These are phyloP conservation scores for Hippocampus mohnikei DNA, from an alignment of 2,113 vertebrate genomes.

Conservation along the genomic window DNA sequence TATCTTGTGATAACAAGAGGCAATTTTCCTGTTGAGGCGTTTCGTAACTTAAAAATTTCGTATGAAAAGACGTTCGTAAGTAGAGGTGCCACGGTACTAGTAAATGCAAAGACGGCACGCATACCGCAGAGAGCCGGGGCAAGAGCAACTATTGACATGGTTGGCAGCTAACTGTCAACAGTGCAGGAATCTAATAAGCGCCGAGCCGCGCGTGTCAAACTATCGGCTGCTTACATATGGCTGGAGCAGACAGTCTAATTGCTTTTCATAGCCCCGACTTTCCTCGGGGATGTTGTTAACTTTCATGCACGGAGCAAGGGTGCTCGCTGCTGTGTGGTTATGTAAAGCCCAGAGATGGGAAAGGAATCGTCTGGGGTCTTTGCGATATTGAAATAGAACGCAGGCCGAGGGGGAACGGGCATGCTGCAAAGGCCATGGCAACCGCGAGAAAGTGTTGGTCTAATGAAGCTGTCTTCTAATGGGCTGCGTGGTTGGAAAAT, in stretches of 20 bases:
- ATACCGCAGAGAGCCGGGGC: conserved; percentile 19
- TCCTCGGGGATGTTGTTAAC: conserved; percentile 57
- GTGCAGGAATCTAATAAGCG: conserved; percentile 42
- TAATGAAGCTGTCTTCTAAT: conserved; percentile 12
- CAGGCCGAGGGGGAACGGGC: conserved; percentile 2
- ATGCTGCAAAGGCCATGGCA: conserved; percentile 13
- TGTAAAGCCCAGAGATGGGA: conserved; percentile 40
- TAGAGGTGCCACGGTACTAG: too few relatives aligned
- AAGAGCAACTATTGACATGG: conserved; percentile 44
- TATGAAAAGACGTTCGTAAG: too few relatives aligned
- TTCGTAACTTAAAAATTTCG: too few relatives aligned
- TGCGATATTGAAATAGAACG: conserved; percentile 27
- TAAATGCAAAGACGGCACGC: neutral
- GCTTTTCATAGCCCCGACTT: conserved; percentile 42
- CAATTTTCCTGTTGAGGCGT: too few relatives aligned
- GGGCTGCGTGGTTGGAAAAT: neutral
- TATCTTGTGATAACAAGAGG: too few relatives aligned
- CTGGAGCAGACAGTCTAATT: conserved; percentile 52
- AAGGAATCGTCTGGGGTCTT: conserved; percentile 40
- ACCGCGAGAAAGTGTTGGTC: conserved; percentile 15
- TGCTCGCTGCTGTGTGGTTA: conserved; percentile 37
- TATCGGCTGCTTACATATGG: conserved; percentile 46
- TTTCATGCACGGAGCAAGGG: conserved; percentile 39
- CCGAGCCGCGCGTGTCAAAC: conserved; percentile 48
- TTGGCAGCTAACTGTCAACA: conserved; percentile 39